phyloP scores from a whole-genome alignment of 1,140 invertebrate genomes.

The Neotoxoptera formosana region DNA sequence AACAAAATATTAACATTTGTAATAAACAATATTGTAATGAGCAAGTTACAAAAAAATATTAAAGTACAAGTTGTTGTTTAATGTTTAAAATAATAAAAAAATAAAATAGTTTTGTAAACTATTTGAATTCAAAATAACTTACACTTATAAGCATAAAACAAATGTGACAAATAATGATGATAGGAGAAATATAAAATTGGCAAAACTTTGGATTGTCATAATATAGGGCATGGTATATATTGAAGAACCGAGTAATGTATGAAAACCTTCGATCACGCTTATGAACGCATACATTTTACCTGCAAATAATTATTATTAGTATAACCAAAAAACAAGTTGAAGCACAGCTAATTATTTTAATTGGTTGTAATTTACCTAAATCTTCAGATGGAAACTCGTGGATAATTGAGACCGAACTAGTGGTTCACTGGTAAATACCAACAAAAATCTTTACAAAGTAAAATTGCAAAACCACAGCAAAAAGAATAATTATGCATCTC shows the following conservation, averaged over 20 bases:
- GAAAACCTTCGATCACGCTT: no score
- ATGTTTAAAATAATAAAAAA: no score
- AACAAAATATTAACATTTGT: not conserved
- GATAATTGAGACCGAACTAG: no score
- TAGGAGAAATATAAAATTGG: conserved; percentile 49
- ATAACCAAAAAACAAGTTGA: conserved; percentile 71
- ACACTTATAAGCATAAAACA: conserved; percentile 30
- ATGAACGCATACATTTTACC: conserved; percentile 71
- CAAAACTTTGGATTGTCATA: conserved; percentile 13
- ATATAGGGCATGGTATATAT: conserved; percentile 71
- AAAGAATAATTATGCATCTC: not conserved
- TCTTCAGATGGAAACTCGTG: no score
- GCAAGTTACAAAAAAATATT: not conserved
- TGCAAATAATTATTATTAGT: conserved; percentile 60
- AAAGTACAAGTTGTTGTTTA: no score
- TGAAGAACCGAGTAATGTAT: conserved; percentile 69
- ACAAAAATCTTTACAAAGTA: conserved; percentile 68
- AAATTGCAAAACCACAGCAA: conserved; percentile 66
- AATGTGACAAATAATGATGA: conserved; percentile 15
- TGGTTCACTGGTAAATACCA: conserved; percentile 66
- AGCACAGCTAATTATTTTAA: conserved; percentile 53
- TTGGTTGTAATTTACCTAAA: no score
- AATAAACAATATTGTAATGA: not conserved
- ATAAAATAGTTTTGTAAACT: not conserved
- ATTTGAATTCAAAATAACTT: conserved; percentile 14